Evolutionary conservation across 2,113 vertebrate genomes (phyloP).

Genomic region (Anolis carolinensis): DNA sequence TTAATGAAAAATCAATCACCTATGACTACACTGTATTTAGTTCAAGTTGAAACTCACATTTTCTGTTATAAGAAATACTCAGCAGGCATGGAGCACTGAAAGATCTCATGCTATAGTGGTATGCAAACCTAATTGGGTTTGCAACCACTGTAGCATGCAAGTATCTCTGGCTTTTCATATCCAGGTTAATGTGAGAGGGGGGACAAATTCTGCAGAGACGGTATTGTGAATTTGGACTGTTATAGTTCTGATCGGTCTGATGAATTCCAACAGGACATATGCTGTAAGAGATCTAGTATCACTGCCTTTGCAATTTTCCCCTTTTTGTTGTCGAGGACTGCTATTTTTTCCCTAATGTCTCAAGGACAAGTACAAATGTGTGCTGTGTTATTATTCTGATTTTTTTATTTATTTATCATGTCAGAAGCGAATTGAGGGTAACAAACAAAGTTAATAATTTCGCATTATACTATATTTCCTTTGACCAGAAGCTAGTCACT

Average conservation of each 20-base stretch:
- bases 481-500: too few species aligned
- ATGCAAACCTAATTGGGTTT: conserved; percentile 49
- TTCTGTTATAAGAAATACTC: conserved; percentile 42
- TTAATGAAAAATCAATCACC: conserved; percentile 60
- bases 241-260: neutral
- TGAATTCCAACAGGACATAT: conserved; percentile 8
- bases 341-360: too few species aligned
- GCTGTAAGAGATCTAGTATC: accelerated
- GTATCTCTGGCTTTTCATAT: conserved; percentile 11
- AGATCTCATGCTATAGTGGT: conserved; percentile 38
- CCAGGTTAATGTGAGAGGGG: conserved; percentile 10
- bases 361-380: too few species aligned
- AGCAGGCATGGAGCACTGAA: conserved; percentile 39
- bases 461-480: too few species aligned
- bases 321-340: neutral
- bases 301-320: neutral
- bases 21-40: conserved; percentile 55
- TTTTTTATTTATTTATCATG: too few species aligned
- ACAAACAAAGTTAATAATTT: too few species aligned
- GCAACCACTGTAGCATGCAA: conserved; percentile 32
- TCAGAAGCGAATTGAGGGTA: too few species aligned
- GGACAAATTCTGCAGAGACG: conserved; percentile 8
- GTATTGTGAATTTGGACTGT: conserved; percentile 15
- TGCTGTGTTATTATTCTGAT: too few species aligned
- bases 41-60: conserved; percentile 13